Percentiles rank a stretch among this genome's conserved stretches.
Evolutionary conservation across 2,113 vertebrate species (phyloP).

Genomic region (Pomatorhinus ruficollis): DNA sequence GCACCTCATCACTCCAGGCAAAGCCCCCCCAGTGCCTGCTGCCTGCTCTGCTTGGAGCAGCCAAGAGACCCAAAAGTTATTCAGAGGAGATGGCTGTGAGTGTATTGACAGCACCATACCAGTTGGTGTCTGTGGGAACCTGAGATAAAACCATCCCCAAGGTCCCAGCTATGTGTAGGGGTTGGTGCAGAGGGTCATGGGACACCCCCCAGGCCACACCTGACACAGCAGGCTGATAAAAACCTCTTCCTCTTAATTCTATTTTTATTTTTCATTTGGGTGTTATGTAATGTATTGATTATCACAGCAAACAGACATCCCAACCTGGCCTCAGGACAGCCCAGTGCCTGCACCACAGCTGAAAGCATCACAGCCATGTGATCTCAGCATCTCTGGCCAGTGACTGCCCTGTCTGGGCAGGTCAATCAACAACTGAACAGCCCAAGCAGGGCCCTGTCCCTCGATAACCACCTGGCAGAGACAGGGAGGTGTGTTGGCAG

Average conservation of each 20-base stretch:
- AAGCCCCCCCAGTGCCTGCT: fast-evolving
- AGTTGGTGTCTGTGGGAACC: neutral
- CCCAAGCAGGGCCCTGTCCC: neutral
- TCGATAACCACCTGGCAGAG: neutral
- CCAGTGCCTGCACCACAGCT: neutral
- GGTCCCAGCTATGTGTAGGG: no score
- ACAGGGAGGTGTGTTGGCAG: neutral
- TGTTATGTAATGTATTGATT: neutral
- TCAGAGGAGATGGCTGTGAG: neutral
- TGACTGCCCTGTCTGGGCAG: neutral
- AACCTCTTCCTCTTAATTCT: neutral
- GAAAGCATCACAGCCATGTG: neutral
- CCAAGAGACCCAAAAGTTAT: neutral
- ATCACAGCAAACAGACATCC: neutral
- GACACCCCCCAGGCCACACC: neutral
- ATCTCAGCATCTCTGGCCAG: neutral
- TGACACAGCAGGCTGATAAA: fast-evolving
- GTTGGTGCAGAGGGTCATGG: fast-evolving
- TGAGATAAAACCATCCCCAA: neutral
- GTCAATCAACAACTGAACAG: neutral
- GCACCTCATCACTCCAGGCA: fast-evolving
- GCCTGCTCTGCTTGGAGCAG: neutral
- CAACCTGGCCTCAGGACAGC: neutral
- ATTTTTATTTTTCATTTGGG: neutral
- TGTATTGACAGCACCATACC: fast-evolving